These are phyloP conservation scores for Podarcis muralis DNA, from an alignment of 2,113 vertebrate genomes.

Conservation along the genomic window DNA sequence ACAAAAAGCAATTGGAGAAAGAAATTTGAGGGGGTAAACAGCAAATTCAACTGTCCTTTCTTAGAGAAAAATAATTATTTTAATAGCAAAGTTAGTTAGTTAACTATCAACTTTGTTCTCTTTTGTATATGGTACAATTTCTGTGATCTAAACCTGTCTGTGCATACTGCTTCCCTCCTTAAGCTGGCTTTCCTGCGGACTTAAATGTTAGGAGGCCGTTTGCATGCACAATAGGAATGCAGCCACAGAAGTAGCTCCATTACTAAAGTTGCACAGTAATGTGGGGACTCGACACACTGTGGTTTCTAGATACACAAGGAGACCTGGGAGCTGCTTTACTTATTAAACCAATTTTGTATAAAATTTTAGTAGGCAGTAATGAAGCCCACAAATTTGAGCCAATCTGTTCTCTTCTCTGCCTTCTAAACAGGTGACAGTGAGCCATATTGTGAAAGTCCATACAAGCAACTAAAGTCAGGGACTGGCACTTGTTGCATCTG, in stretches of 20 bases:
- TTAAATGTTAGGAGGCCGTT: not conserved
- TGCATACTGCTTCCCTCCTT: not conserved
- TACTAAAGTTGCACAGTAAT: not conserved
- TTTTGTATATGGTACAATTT: conserved; percentile 9
- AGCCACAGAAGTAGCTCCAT: not conserved
- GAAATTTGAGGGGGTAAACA: not conserved
- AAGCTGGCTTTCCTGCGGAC: not conserved
- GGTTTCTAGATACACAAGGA: not conserved
- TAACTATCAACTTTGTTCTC: not conserved
- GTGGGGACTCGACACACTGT: not conserved
- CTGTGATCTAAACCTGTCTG: not conserved
- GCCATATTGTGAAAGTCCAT: conserved; percentile 38
- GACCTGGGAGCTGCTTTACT: not conserved
- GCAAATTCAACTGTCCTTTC: not conserved
- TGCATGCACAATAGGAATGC: not conserved
- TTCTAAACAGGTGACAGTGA: conserved; percentile 14
- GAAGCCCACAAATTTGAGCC: not conserved
- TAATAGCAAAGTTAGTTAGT: conserved; percentile 1
- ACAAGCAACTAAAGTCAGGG: conserved; percentile 54
- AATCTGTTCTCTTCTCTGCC: conserved; percentile 22
- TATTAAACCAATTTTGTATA: not conserved
- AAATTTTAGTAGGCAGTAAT: conserved; percentile 15
- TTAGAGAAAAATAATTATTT: not conserved
- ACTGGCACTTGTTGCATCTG: not conserved
- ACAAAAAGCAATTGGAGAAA: not conserved